These are phyloP conservation scores for Eleutherodactylus coqui DNA, from an alignment of 2,797 vertebrate genomes.

Conservation along the genomic window DNA sequence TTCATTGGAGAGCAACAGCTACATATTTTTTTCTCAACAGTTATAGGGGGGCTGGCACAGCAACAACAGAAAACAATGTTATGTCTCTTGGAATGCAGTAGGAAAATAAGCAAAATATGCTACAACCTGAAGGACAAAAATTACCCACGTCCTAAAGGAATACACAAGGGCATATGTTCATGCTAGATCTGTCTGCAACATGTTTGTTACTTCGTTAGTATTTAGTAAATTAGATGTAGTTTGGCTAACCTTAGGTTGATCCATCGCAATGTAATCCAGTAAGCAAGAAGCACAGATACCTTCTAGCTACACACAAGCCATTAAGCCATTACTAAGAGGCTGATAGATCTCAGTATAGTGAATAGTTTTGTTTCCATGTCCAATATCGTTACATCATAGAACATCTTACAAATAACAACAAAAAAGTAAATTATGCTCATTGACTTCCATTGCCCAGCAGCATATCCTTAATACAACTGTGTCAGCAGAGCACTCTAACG, in stretches of 20 bases:
- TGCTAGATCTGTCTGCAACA: background rate
- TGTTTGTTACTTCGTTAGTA: background rate
- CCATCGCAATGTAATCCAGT: background rate
- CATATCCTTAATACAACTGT: slow-evolving; percentile 29
- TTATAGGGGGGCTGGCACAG: too few relatives aligned
- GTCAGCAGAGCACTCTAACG: slow-evolving; percentile 36
- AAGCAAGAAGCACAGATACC: background rate
- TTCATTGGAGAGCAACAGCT: too few relatives aligned
- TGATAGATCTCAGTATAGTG: slow-evolving; percentile 13
- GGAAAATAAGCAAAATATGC: background rate
- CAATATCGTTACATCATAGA: slow-evolving; percentile 41
- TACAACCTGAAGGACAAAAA: too few relatives aligned
- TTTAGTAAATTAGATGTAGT: background rate
- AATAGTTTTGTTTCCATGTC: slow-evolving; percentile 32
- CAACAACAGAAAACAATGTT: background rate
- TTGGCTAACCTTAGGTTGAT: background rate
- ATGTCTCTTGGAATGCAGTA: background rate
- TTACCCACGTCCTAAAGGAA: background rate
- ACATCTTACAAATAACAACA: slow-evolving; percentile 26
- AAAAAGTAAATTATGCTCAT: slow-evolving; percentile 45
- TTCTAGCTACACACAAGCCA: background rate
- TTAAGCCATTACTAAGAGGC: slow-evolving; percentile 37
- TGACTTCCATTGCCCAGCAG: slow-evolving; percentile 48
- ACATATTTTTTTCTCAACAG: too few relatives aligned
- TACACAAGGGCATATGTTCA: background rate